Evolutionary conservation across 2,888 invertebrate genomes (phyloP).

Genomic region (Hipparchia semele): DNA sequence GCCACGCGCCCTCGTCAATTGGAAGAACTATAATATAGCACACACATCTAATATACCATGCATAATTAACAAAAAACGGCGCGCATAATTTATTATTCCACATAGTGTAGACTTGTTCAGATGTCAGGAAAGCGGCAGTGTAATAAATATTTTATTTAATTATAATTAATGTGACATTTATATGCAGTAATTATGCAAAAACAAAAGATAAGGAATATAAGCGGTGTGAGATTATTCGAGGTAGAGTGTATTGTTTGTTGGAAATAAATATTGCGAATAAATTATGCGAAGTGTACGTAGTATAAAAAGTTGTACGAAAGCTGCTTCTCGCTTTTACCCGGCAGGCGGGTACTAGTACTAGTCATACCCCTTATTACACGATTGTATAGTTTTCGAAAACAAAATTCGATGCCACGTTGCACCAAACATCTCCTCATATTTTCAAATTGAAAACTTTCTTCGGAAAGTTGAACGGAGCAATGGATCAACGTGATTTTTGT

Average conservation of each 20-base stretch:
- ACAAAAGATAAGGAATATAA: constrained; percentile 27
- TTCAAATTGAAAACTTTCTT: too few species aligned
- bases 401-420: background rate
- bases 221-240: constrained; percentile 27
- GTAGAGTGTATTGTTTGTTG: constrained; percentile 20
- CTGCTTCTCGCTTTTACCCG: too few species aligned
- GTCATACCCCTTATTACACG: too few species aligned
- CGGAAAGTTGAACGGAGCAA: too few species aligned
- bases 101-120: background rate
- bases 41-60: background rate
- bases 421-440: too few species aligned
- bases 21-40: too few species aligned
- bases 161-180: constrained; percentile 30
- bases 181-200: constrained; percentile 30
- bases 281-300: background rate
- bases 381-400: background rate
- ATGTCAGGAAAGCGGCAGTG: constrained; percentile 15
- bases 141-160: constrained; percentile 26
- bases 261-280: constrained; percentile 13
- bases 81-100: constrained; percentile 24
- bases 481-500: too few species aligned
- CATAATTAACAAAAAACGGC: constrained; percentile 7
- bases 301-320: too few species aligned
- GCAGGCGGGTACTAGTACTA: too few species aligned
- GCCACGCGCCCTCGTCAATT: too few species aligned